Conservation (phyloP, 2,888 invertebrate genomes). For the Nemotelus pantherinus region DNA sequence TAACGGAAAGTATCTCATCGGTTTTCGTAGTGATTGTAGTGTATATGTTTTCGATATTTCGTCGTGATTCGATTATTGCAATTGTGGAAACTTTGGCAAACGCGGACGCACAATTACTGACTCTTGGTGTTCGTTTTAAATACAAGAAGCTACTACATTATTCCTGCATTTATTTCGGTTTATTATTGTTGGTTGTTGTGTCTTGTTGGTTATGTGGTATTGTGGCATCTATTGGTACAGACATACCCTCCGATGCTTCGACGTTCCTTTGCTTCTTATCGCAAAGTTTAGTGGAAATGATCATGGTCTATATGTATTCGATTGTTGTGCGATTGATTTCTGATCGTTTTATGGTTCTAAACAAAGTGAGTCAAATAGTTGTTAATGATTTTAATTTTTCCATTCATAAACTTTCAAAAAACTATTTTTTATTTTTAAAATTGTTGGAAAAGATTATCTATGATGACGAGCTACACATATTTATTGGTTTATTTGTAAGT, state of each 20-base stretch:
- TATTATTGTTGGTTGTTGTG: neutral
- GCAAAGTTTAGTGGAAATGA: neutral
- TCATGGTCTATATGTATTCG: slow-evolving; percentile 24
- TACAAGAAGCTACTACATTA: slow-evolving; percentile 31
- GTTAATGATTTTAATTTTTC: too few relatives aligned
- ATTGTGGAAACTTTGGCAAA: slow-evolving; percentile 19
- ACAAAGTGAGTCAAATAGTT: slow-evolving; percentile 18
- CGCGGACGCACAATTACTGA: slow-evolving; percentile 16
- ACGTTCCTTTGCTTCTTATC: slow-evolving; percentile 9
- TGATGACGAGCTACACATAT: too few relatives aligned
- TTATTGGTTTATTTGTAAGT: too few relatives aligned
- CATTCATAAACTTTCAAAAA: neutral
- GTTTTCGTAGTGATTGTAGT: slow-evolving; percentile 36
- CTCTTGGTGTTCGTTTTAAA: slow-evolving; percentile 23
- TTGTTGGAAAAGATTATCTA: too few relatives aligned
- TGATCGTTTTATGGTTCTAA: slow-evolving; percentile 33
- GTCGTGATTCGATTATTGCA: slow-evolving; percentile 6
- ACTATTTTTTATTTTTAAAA: neutral
- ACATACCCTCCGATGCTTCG: neutral
- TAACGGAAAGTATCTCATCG: slow-evolving; percentile 55
- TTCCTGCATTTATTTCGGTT: slow-evolving; percentile 51
- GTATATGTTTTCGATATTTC: slow-evolving; percentile 39
- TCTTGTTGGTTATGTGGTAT: neutral
- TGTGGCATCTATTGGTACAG: neutral
- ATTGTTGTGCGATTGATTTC: slow-evolving; percentile 13